A percentile compares a stretch with the other conserved stretches of the same genome.
Evolutionary conservation across 1,140 invertebrate genomes (phyloP).

Genomic region (Stegodyphus dumicola): DNA sequence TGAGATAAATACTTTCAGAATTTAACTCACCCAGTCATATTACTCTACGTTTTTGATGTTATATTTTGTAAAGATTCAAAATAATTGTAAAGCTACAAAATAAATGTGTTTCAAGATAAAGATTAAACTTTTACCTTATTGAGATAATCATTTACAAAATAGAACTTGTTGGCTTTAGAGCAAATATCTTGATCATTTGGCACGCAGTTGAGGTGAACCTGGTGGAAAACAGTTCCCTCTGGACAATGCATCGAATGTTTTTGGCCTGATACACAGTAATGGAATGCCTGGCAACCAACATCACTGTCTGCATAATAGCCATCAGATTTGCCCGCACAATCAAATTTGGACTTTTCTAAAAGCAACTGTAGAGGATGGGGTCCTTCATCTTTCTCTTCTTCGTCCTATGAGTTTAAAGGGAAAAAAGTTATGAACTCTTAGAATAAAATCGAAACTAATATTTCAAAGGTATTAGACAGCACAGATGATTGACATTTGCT

Average conservation of each 20-base stretch:
- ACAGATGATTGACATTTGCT: background rate
- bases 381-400: constrained; percentile 84
- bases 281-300: constrained; percentile 90
- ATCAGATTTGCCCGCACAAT: constrained; percentile 81
- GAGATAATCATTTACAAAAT: constrained; percentile 92
- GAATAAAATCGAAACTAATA: background rate
- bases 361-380: constrained; percentile 83
- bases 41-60: no score
- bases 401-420: constrained; percentile 33
- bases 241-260: constrained; percentile 90
- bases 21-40: background rate
- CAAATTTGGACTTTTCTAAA: constrained; percentile 85
- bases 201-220: constrained; percentile 93
- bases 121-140: constrained; percentile 77
- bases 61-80: no score
- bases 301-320: constrained; percentile 93
- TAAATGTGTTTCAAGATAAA: no score
- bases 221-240: constrained; percentile 89
- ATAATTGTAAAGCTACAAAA: no score
- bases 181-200: constrained; percentile 89
- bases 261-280: constrained; percentile 90
- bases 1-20: background rate
- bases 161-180: constrained; percentile 87
- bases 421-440: background rate
- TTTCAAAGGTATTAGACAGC: background rate